phyloP scores from a whole-genome alignment of 2,888 invertebrate genomes.

The Chydorus sphaericus region DNA sequence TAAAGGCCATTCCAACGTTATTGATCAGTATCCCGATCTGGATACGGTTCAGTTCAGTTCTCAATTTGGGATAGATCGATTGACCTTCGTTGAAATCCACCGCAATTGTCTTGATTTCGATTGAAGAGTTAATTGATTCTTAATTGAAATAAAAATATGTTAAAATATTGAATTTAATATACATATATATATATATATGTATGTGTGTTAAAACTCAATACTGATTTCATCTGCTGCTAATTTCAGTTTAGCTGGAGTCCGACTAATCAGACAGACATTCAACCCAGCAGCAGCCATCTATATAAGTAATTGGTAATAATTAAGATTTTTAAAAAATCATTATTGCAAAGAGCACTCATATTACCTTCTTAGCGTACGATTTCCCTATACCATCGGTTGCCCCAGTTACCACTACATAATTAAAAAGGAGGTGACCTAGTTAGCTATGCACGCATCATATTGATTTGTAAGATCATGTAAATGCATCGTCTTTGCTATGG shows the following conservation, averaged over 20 bases:
- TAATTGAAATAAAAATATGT: too few species aligned
- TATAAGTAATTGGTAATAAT: background rate
- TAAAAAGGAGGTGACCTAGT: too few species aligned
- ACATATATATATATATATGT: too few species aligned
- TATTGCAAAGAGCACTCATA: too few species aligned
- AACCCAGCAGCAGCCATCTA: background rate
- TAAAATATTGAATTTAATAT: background rate
- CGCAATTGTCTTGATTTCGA: constrained; percentile 60
- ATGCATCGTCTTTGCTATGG: too few species aligned
- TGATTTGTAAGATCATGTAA: too few species aligned
- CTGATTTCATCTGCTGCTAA: background rate
- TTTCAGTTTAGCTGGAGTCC: background rate
- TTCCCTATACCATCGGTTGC: background rate
- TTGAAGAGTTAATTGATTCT: constrained; percentile 25
- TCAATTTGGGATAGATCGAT: constrained; percentile 56
- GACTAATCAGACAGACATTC: background rate
- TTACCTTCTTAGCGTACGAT: background rate
- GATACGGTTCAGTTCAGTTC: constrained; percentile 47
- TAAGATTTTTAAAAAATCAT: too few species aligned
- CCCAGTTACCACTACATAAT: background rate
- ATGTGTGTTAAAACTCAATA: too few species aligned
- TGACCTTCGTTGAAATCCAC: constrained; percentile 58
- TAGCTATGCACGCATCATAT: too few species aligned
- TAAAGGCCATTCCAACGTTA: constrained; percentile 78
- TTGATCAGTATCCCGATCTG: constrained; percentile 79